Evolutionary conservation across 2,113 vertebrate genomes (phyloP).

Genomic region (Natator depressus): DNA sequence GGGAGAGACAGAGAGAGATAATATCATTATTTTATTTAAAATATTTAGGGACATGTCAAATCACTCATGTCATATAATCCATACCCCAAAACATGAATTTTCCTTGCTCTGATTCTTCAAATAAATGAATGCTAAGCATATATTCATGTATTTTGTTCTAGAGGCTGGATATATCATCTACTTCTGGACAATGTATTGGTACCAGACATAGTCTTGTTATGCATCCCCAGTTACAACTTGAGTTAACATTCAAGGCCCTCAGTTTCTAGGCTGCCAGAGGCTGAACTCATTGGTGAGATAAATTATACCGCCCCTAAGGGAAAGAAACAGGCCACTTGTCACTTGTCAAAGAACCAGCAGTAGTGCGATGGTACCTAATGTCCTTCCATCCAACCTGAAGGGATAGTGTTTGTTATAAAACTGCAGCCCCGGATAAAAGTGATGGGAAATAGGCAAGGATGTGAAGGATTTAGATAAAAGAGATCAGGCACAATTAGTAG

Average conservation of each 20-base stretch:
- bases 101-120: not conserved
- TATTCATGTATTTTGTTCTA: not conserved
- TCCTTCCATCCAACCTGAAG: not conserved
- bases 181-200: not conserved
- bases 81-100: not conserved
- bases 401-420: conserved; percentile 15
- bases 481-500: conserved; percentile 1
- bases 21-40: not conserved
- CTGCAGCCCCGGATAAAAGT: not conserved
- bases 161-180: not conserved
- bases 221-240: not conserved
- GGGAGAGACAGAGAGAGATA: not conserved
- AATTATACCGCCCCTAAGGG: conserved; percentile 3
- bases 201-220: conserved; percentile 28
- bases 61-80: not conserved
- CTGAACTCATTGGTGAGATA: conserved; percentile 37
- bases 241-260: conserved; percentile 29
- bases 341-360: conserved; percentile 28
- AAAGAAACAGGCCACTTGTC: conserved; percentile 38
- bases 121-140: not conserved
- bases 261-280: conserved; percentile 1
- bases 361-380: not conserved
- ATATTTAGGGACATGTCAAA: not conserved
- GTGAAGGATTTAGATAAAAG: conserved; percentile 16
- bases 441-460: not conserved